Base-by-base conservation (phyloP, 2,888 invertebrate genomes). In the Papilio demoleus region DNA sequence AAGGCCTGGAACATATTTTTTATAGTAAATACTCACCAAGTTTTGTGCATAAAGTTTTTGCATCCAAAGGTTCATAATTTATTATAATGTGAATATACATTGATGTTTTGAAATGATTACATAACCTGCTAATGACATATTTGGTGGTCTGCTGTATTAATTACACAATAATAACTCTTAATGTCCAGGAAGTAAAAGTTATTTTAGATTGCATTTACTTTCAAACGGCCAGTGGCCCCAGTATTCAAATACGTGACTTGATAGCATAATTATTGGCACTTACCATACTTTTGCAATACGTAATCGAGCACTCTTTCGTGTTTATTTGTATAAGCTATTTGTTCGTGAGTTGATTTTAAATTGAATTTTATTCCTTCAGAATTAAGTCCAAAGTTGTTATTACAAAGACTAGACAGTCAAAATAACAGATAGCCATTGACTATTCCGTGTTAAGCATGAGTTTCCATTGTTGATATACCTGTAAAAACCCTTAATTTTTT, bases 201-300 rank as follows among this genome's bases (percentile, higher is more conserved):
- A 45, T 45, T 66, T 38, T 38, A 17, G 24, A 50, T 38, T 19
- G 66, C 22, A 38, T 36, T 24, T 22, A 22, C 31, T 19, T 58
- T 40, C 17, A 14, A 60, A 27, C 17, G 24, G 66, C 14, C 34
- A 50, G 24, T 45, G 11, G 62, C 50, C 24, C 9, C 31, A 40
- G n/a, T 22, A 61, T 24, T 67, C 50, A n/a, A 67, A 67, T 45
- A 67, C 61, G 53, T 61, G 53, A 67, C 19, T 53, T 56, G 61
- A 56, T 67, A 61, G n/a, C 24, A 12, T 65, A 31, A 65, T 67
- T 38, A 60, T 61, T 56, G 38, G 50, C 14, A 53, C 31, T 40
- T n/a, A 56, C 42, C 42, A 67, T 62, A 61, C 36, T 38, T 22
- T 67, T 53, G 19, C 19, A 42, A 67, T 67, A 67, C 62, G 60